These are phyloP conservation scores for Mastomys coucha DNA, from an alignment of 2,113 vertebrate genomes.

Conservation along the genomic window DNA sequence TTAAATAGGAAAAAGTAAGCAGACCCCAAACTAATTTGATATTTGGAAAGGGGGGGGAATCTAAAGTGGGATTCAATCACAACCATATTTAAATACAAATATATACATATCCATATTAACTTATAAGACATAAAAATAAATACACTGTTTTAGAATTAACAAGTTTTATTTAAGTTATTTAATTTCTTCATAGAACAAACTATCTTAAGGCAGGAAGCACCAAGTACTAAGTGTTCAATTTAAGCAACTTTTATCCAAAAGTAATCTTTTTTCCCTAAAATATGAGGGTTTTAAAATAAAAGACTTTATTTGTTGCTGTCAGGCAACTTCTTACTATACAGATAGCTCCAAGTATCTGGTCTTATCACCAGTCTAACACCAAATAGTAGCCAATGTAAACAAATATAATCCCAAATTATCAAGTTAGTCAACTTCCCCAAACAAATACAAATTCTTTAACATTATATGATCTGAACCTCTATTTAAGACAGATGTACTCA, in stretches of 20 bases:
- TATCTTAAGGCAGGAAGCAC: not conserved
- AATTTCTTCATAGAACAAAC: constrained; percentile 28
- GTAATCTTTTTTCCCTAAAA: not conserved
- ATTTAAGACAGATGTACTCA: constrained; percentile 20
- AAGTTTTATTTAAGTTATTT: not conserved
- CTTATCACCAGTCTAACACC: not conserved
- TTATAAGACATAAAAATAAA: not conserved
- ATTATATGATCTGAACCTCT: constrained; percentile 22
- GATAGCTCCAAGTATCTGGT: not conserved
- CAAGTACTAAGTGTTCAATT: not conserved
- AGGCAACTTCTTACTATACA: not conserved
- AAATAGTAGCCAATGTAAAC: not conserved
- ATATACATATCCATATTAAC: too few relatives aligned
- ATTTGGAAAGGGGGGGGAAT: not conserved
- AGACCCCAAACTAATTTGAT: not conserved
- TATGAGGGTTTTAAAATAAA: not conserved
- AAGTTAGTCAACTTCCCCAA: not conserved
- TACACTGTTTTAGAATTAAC: not conserved
- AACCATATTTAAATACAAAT: not conserved
- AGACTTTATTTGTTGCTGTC: not conserved
- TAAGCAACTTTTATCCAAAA: not conserved
- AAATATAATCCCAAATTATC: constrained; percentile 27
- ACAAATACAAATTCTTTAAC: not conserved
- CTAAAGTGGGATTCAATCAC: not conserved
- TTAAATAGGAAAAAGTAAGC: not conserved